A percentile compares a stretch with the other conserved stretches of the same genome.
Evolutionary conservation across 2,797 vertebrate species (phyloP).

Genomic region (Somateria mollissima): DNA sequence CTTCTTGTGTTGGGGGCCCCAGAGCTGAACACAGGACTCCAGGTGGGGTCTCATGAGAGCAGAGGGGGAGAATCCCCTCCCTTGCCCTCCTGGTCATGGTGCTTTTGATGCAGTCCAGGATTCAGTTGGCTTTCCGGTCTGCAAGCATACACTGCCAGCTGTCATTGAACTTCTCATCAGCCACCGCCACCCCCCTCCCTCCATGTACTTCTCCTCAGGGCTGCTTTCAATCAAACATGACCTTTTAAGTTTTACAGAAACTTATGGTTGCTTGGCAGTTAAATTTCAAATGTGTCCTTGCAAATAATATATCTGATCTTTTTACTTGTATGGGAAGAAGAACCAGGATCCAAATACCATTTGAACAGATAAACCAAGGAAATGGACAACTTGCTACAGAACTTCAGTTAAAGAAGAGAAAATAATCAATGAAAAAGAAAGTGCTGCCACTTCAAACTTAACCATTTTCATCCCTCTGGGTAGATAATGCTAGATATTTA

Average conservation of each 20-base stretch:
- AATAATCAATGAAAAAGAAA: not conserved
- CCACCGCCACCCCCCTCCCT: no score
- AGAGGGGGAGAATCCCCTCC: no score
- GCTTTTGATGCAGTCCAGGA: no score
- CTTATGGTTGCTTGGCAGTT: not conserved
- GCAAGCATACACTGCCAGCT: no score
- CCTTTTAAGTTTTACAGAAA: not conserved
- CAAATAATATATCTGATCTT: not conserved
- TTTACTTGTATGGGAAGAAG: not conserved
- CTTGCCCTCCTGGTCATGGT: no score
- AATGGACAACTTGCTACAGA: not conserved
- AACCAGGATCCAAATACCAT: not conserved
- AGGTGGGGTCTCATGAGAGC: no score
- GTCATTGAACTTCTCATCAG: no score
- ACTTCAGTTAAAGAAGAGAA: not conserved
- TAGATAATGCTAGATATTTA: not conserved
- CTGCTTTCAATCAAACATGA: no score
- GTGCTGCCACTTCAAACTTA: not conserved
- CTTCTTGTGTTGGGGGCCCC: no score
- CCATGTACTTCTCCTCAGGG: no score
- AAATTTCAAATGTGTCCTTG: not conserved
- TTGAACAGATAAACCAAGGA: not conserved
- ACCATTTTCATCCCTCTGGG: not conserved
- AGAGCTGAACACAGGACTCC: no score
- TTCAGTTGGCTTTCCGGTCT: no score